A percentile compares a stretch with the other conserved stretches of the same genome.
phyloP scores from a whole-genome alignment of 2,113 vertebrate genomes.

The Dicrurus megarhynchus region DNA sequence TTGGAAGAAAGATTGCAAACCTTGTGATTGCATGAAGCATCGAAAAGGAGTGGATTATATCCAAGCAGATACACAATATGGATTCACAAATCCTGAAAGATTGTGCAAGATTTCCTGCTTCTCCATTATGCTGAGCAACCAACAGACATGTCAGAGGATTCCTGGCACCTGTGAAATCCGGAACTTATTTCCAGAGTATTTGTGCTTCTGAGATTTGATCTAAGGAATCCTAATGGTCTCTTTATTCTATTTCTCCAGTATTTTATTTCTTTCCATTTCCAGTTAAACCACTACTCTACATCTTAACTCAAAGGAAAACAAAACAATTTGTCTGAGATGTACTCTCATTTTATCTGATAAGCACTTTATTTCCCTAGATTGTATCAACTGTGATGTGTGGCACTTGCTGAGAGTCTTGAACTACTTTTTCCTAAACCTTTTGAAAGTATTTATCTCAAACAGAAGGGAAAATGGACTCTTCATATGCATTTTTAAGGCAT shows the following conservation, averaged over 20 bases:
- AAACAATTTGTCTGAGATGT: not conserved
- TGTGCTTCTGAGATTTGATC: not conserved
- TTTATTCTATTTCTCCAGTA: not conserved
- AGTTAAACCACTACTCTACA: not conserved
- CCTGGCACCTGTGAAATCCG: not conserved
- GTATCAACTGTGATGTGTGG: not conserved
- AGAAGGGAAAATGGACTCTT: not conserved
- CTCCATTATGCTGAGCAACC: not conserved
- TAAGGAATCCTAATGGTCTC: not conserved
- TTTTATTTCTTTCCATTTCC: not conserved
- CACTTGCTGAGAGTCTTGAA: not conserved
- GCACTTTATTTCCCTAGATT: not conserved
- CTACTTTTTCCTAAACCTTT: not conserved
- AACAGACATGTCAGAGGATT: fast-evolving
- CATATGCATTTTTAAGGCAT: not conserved
- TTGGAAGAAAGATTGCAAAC: not conserved
- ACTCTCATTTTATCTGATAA: not conserved
- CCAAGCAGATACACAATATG: not conserved
- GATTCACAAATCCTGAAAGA: not conserved
- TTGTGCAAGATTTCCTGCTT: not conserved
- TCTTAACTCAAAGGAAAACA: not conserved
- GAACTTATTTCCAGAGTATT: not conserved
- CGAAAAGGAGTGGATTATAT: not conserved
- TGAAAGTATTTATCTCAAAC: not conserved
- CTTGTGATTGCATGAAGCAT: not conserved